Evolutionary conservation across 1,140 invertebrate species (phyloP).

Genomic region (Oreohelix idahoensis): DNA sequence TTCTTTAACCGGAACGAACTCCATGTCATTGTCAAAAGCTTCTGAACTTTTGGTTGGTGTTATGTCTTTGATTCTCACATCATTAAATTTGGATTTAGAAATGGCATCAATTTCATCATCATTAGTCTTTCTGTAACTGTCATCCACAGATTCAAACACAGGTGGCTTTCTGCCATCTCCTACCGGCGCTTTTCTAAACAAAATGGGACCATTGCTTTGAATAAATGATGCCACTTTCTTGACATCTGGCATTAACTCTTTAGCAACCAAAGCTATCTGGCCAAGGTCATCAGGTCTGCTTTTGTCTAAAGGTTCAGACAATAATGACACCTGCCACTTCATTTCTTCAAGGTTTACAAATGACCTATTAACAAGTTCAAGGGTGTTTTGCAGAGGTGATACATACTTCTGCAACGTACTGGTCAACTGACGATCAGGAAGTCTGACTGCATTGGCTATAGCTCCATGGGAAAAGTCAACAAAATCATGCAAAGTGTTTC

Average conservation of each 20-base stretch:
- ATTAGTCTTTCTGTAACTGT: not conserved
- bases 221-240: constrained; percentile 90
- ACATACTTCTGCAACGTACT: constrained; percentile 76
- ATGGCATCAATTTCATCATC: not conserved
- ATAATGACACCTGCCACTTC: constrained; percentile 83
- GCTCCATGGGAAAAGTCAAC: constrained; percentile 90
- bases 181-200: constrained; percentile 74
- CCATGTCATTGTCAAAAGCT: not conserved
- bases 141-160: constrained; percentile 29
- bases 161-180: constrained; percentile 1
- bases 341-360: constrained; percentile 83
- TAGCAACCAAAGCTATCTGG: constrained; percentile 86
- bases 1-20: not conserved
- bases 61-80: not conserved
- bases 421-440: constrained; percentile 81
- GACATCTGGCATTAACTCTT: constrained; percentile 90
- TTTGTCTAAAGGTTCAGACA: constrained; percentile 75
- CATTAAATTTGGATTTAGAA: not conserved
- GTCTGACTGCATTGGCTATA: constrained; percentile 88
- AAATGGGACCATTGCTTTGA: constrained; percentile 87
- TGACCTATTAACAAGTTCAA: constrained; percentile 81
- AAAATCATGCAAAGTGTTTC: constrained; percentile 86
- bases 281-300: constrained; percentile 82
- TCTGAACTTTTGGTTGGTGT: not conserved
- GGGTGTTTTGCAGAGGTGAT: constrained; percentile 83